phyloP scores from a whole-genome alignment of 2,113 vertebrate genomes.

The Xenopus laevis region DNA sequence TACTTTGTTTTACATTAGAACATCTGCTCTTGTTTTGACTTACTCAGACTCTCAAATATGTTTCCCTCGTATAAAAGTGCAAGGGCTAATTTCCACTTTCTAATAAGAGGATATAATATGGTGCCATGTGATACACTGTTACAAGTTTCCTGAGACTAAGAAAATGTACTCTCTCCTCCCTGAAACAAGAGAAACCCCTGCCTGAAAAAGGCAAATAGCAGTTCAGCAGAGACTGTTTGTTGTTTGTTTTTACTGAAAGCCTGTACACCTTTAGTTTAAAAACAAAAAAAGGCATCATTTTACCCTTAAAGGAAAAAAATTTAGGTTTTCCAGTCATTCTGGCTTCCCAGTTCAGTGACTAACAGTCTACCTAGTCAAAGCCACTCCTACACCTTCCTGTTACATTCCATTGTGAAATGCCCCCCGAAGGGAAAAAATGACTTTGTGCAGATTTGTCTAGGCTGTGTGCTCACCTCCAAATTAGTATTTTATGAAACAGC shows the following conservation, averaged over 20 bases:
- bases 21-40: no score
- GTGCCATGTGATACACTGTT: slow-evolving; percentile 8
- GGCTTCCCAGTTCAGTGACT: slow-evolving; percentile 4
- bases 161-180: neutral
- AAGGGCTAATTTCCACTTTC: slow-evolving; percentile 2
- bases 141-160: slow-evolving; percentile 7
- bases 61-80: neutral
- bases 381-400: slow-evolving; percentile 24
- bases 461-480: slow-evolving; percentile 44
- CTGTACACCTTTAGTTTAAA: neutral
- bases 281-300: no score
- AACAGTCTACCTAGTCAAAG: neutral
- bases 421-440: slow-evolving; percentile 41
- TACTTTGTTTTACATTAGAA: no score
- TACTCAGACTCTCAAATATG: no score
- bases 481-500: slow-evolving; percentile 57
- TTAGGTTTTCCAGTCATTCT: neutral
- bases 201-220: neutral
- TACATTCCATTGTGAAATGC: slow-evolving; percentile 28
- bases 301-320: no score
- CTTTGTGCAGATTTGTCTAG: slow-evolving; percentile 44
- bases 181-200: neutral
- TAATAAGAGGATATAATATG: neutral
- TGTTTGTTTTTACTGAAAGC: neutral
- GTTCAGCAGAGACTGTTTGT: neutral